These are phyloP conservation scores for Archegozetes longisetosus DNA, from an alignment of 1,140 invertebrate genomes.

Conservation along the genomic window DNA sequence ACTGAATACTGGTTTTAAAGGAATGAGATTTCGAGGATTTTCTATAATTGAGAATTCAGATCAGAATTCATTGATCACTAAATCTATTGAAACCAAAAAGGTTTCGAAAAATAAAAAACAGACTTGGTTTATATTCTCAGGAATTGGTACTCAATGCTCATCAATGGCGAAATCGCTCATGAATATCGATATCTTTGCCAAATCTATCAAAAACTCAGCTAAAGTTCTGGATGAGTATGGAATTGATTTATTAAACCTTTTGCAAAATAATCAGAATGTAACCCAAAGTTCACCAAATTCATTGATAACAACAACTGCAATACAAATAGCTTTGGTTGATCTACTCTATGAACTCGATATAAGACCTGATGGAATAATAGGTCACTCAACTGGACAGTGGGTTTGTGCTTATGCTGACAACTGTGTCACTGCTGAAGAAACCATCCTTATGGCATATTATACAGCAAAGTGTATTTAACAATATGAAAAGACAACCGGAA, in stretches of 20 bases:
- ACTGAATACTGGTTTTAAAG: not conserved
- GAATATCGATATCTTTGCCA: too few relatives aligned
- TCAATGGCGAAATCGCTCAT: conserved; percentile 48
- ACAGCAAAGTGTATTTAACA: conserved; percentile 53
- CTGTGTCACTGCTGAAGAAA: conserved; percentile 74
- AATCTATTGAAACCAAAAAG: not conserved
- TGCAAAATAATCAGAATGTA: not conserved
- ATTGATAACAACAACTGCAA: too few relatives aligned
- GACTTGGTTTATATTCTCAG: too few relatives aligned
- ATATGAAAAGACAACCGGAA: conserved; percentile 48
- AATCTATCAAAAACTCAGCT: too few relatives aligned
- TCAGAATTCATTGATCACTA: not conserved
- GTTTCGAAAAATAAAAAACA: too few relatives aligned
- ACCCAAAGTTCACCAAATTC: conserved; percentile 24
- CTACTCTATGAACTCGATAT: too few relatives aligned
- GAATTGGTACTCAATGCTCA: conserved; percentile 74
- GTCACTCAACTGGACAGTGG: conserved; percentile 93
- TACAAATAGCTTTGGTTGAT: too few relatives aligned
- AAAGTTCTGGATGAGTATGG: conserved; percentile 34
- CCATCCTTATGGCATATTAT: conserved; percentile 75
- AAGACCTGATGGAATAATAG: conserved; percentile 88
- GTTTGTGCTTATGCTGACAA: too few relatives aligned
- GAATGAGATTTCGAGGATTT: too few relatives aligned
- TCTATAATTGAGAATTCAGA: too few relatives aligned
- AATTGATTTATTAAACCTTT: conserved; percentile 10